Evolutionary conservation across 35 echinoderm and acorn worm genomes (phyloP).

Genomic region (Lytechinus pictus): DNA sequence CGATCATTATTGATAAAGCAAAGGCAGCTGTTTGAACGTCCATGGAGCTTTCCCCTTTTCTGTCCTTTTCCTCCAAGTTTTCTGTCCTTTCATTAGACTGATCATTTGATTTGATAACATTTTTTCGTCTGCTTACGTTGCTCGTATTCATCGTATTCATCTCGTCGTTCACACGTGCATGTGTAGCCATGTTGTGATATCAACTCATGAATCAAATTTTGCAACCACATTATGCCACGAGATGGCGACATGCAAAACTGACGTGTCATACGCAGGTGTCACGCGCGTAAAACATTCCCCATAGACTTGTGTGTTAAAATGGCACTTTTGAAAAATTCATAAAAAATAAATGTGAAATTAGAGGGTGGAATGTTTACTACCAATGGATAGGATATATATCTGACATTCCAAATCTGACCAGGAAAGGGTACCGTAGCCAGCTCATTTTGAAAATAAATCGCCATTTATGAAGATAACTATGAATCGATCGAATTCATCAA

Average conservation of each 20-base stretch:
- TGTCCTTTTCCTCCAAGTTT: not conserved
- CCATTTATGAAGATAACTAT: no score
- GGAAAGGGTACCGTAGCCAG: no score
- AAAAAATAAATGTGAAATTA: no score
- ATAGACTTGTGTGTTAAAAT: no score
- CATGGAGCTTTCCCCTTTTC: not conserved
- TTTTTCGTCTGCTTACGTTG: constrained; percentile 29
- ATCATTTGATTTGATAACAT: not conserved
- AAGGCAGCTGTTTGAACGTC: not conserved
- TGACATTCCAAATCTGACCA: no score
- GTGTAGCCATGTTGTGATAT: not conserved
- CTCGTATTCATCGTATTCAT: not conserved
- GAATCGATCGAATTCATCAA: no score
- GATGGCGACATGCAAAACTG: not conserved
- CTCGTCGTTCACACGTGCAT: not conserved
- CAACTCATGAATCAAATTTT: not conserved
- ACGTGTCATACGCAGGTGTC: not conserved
- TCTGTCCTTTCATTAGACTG: not conserved
- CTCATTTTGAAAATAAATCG: no score
- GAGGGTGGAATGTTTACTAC: no score
- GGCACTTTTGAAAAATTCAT: no score
- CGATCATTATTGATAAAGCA: not conserved
- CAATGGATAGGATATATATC: no score
- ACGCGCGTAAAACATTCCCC: no score
- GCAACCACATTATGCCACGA: not conserved